phyloP scores from a whole-genome alignment of 2,113 vertebrate genomes.

The Ciconia stormi region DNA sequence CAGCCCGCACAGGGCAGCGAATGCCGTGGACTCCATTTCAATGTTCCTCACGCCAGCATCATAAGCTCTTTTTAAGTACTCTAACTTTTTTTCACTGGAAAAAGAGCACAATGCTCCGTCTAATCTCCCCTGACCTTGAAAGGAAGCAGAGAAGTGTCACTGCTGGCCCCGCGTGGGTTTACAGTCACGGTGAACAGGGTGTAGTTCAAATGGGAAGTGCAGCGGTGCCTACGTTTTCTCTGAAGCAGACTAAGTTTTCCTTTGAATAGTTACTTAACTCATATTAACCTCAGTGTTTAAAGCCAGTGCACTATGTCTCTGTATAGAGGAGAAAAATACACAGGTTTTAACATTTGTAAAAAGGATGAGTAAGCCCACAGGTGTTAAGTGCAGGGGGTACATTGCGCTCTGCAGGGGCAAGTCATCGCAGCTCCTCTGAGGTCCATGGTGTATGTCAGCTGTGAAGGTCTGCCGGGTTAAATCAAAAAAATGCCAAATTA shows the following conservation, averaged over 20 bases:
- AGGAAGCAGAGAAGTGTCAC: not conserved
- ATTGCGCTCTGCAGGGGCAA: not conserved
- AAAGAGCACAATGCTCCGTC: conserved; percentile 87
- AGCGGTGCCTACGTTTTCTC: not conserved
- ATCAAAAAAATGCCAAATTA: not conserved
- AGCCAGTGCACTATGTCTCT: not conserved
- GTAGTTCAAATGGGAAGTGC: not conserved
- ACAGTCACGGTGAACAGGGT: rapidly evolving
- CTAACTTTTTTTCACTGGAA: conserved; percentile 83
- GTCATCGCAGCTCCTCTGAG: not conserved
- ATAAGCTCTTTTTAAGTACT: conserved; percentile 84
- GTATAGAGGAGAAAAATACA: rapidly evolving
- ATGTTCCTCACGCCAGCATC: conserved; percentile 82
- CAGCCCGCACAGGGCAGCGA: conserved; percentile 85
- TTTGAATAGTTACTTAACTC: not conserved
- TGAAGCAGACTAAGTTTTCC: not conserved
- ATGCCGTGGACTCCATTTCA: conserved; percentile 88
- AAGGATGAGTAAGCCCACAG: rapidly evolving
- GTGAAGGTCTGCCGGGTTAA: not conserved
- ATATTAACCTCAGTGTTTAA: no score
- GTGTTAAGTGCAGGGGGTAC: rapidly evolving
- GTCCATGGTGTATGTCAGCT: rapidly evolving
- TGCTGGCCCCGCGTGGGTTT: not conserved
- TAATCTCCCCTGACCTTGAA: conserved; percentile 82
- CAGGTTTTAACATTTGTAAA: rapidly evolving